phyloP scores from a whole-genome alignment of 1,140 invertebrate genomes.

The Zelostemma sp. region DNA sequence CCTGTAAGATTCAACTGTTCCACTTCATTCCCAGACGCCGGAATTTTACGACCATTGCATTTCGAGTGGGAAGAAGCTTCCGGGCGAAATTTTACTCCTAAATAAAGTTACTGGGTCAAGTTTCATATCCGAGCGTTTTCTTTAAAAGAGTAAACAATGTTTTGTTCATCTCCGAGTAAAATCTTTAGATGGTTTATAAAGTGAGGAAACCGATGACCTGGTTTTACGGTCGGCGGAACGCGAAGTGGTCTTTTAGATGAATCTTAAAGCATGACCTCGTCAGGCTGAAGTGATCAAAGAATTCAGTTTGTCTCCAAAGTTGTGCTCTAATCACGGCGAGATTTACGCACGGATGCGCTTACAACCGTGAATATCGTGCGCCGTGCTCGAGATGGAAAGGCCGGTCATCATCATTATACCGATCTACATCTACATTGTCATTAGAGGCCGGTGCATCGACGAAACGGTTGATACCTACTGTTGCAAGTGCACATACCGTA shows the following conservation, averaged over 20 bases:
- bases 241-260: constrained; percentile 22
- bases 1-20: not conserved
- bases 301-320: constrained; percentile 34
- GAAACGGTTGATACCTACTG: constrained; percentile 39
- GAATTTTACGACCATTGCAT: too few relatives aligned
- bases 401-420: constrained; percentile 56
- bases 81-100: too few relatives aligned
- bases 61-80: too few relatives aligned
- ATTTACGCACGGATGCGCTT: constrained; percentile 66
- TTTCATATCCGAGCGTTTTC: too few relatives aligned
- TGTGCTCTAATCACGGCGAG: constrained; percentile 39
- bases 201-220: constrained; percentile 12
- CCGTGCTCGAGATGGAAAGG: constrained; percentile 41
- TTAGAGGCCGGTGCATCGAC: constrained; percentile 49
- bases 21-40: not conserved
- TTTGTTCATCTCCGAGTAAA: not conserved
- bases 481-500: not conserved
- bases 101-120: too few relatives aligned
- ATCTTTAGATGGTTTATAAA: not conserved
- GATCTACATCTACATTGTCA: constrained; percentile 65
- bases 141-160: too few relatives aligned
- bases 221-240: constrained; percentile 21
- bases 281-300: constrained; percentile 32
- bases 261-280: constrained; percentile 27
- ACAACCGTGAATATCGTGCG: constrained; percentile 53